Conservation (phyloP, 2,113 vertebrate species). For the Osmerus mordax region DNA sequence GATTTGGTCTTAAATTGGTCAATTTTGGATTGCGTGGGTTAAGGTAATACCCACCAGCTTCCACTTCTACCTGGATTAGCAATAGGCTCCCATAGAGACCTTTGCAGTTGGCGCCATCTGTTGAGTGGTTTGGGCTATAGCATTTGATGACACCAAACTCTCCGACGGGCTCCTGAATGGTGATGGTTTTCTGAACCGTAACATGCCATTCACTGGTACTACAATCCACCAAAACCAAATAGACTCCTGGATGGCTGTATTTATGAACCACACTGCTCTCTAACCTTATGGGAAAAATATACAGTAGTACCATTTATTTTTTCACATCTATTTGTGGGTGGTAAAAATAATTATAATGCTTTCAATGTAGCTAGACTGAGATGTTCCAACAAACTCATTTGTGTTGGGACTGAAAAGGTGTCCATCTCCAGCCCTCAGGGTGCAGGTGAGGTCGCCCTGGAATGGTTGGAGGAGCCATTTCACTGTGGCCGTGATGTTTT, state of each 20-base stretch:
- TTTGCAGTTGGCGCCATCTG: conserved; percentile 69
- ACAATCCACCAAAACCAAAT: conserved; percentile 81
- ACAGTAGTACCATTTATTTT: neutral
- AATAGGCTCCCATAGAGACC: conserved; percentile 62
- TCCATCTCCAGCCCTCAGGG: conserved; percentile 83
- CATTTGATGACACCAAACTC: conserved; percentile 72
- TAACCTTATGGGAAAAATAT: conserved; percentile 50
- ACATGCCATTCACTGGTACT: conserved; percentile 89
- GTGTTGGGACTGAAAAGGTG: conserved; percentile 38
- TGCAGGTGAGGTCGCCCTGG: conserved; percentile 86
- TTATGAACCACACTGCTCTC: conserved; percentile 77
- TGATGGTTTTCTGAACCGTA: conserved; percentile 76
- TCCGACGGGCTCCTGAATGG: conserved; percentile 70
- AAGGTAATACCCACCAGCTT: conserved; percentile 68
- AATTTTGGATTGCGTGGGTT: no score
- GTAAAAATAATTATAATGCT: no score
- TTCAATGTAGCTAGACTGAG: no score
- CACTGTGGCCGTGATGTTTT: conserved; percentile 79
- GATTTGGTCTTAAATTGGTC: neutral
- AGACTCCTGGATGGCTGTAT: conserved; percentile 78
- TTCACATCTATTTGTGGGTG: neutral
- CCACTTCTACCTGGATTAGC: conserved; percentile 77
- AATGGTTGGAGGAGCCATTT: conserved; percentile 90
- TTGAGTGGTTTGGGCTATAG: conserved; percentile 64
- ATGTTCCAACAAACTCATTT: conserved; percentile 21